Evolutionary conservation across 1,140 invertebrate species (phyloP).

Genomic region (Nebria ingens): DNA sequence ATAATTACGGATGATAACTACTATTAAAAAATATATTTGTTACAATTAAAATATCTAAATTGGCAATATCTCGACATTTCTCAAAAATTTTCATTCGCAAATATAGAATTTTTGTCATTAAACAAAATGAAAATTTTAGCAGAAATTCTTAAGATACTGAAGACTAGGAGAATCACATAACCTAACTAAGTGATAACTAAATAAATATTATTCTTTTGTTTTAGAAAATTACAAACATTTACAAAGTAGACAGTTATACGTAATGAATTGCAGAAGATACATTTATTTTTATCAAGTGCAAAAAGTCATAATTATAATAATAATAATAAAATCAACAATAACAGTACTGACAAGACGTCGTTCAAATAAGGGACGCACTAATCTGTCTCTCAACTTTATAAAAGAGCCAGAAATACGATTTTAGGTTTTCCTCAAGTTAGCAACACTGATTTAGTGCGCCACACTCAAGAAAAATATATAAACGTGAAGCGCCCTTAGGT

Average conservation of each 20-base stretch:
- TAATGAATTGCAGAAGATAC: neutral
- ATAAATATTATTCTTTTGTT: constrained; percentile 12
- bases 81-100: neutral
- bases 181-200: constrained; percentile 15
- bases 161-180: constrained; percentile 19
- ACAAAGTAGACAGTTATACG: neutral
- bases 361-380: too few relatives aligned
- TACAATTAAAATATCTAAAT: neutral
- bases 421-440: too few relatives aligned
- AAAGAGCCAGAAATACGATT: too few relatives aligned
- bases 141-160: too few relatives aligned
- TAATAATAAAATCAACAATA: too few relatives aligned
- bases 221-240: constrained; percentile 14
- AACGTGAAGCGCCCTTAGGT: too few relatives aligned
- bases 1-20: neutral
- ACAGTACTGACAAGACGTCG: too few relatives aligned
- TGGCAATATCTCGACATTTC: neutral
- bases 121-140: neutral
- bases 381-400: too few relatives aligned
- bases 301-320: neutral
- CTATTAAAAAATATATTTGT: neutral
- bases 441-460: too few relatives aligned
- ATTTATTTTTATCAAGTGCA: constrained; percentile 5
- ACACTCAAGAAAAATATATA: too few relatives aligned
- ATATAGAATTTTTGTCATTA: neutral